A percentile compares a stretch with the other conserved stretches of the same genome.
These are phyloP conservation scores for Sebastes vulpes DNA, from an alignment of 2,797 vertebrate species.

Conservation along the genomic window DNA sequence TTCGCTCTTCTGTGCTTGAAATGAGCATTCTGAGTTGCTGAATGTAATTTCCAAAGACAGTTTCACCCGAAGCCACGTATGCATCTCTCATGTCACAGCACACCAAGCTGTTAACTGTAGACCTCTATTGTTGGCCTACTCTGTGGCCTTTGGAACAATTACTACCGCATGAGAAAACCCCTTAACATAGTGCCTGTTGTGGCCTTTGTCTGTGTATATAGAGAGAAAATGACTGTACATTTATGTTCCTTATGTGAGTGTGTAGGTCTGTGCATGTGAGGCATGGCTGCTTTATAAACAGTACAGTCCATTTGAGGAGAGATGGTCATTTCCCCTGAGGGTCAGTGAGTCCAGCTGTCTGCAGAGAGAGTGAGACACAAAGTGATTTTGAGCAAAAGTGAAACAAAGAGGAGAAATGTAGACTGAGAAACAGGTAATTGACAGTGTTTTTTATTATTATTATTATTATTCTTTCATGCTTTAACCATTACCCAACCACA, in stretches of 20 bases:
- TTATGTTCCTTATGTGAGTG: neutral
- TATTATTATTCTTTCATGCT: neutral
- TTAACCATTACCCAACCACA: neutral
- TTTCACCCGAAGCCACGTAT: conserved; percentile 28
- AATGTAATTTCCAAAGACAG: conserved; percentile 48
- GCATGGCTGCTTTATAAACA: neutral
- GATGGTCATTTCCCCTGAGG: conserved; percentile 31
- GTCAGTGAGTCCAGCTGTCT: conserved; percentile 52
- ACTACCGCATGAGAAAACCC: conserved; percentile 49
- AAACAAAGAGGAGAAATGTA: neutral
- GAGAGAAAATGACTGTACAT: neutral
- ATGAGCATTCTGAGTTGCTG: conserved; percentile 7
- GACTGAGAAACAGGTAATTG: neutral
- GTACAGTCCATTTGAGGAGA: conserved; percentile 24
- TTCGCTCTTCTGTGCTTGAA: neutral
- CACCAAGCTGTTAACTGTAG: conserved; percentile 55
- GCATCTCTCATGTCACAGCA: conserved; percentile 41
- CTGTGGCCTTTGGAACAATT: conserved; percentile 48
- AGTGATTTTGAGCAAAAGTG: neutral
- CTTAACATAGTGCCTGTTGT: conserved; percentile 42
- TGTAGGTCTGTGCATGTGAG: neutral
- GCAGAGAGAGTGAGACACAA: conserved; percentile 9
- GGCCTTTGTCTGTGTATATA: neutral
- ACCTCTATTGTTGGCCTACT: conserved; percentile 38
- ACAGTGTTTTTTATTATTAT: neutral